Conservation (phyloP, 1,140 invertebrate species). For the Drepana arcuata region DNA sequence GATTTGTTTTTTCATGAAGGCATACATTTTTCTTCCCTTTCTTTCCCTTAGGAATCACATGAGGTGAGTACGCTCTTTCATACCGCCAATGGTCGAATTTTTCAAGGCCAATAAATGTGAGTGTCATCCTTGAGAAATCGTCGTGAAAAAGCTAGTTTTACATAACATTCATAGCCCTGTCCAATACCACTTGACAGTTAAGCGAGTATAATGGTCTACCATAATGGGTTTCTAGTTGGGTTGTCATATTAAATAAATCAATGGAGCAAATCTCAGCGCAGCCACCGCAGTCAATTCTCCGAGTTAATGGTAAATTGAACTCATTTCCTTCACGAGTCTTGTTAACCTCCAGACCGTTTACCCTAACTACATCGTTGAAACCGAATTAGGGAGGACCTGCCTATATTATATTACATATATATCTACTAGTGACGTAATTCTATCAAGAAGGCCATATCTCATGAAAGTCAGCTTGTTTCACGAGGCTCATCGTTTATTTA, state of each 20-base stretch:
- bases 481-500: slow-evolving; percentile 2
- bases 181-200: too few relatives aligned
- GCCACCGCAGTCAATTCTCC: slow-evolving; percentile 29
- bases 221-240: slow-evolving; percentile 24
- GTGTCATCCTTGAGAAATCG: too few relatives aligned
- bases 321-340: slow-evolving; percentile 39
- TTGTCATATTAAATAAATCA: slow-evolving; percentile 30
- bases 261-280: slow-evolving; percentile 24
- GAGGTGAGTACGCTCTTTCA: too few relatives aligned
- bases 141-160: too few relatives aligned
- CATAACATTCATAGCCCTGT: too few relatives aligned
- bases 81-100: too few relatives aligned
- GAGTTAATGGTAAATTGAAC: slow-evolving; percentile 54
- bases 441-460: too few relatives aligned
- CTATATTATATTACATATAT: slow-evolving; percentile 8
- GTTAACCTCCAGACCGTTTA: slow-evolving; percentile 24
- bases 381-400: slow-evolving; percentile 36
- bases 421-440: slow-evolving; percentile 19
- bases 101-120: too few relatives aligned
- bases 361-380: slow-evolving; percentile 38
- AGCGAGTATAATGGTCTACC: too few relatives aligned
- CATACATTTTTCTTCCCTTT: too few relatives aligned
- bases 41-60: too few relatives aligned
- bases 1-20: too few relatives aligned
- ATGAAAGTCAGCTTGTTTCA: slow-evolving; percentile 2